A percentile compares a stretch with the other conserved stretches of the same genome.
Conservation (phyloP, 2,888 invertebrate species). For the Acrobasis consociella region DNA sequence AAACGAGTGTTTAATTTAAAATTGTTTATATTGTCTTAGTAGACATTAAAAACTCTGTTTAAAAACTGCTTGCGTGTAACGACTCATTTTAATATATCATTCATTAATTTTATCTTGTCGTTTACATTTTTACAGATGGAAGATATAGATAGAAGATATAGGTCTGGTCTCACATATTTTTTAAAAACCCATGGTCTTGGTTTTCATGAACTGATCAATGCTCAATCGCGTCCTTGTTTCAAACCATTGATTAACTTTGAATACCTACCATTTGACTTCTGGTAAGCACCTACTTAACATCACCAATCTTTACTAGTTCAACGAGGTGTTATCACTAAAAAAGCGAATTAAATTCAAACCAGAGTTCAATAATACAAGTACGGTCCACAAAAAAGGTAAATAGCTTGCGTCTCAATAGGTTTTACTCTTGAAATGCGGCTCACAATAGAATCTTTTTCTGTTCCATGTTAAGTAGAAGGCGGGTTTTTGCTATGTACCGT, state of each 20-base stretch:
- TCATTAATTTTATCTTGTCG: too few species aligned
- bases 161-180: too few species aligned
- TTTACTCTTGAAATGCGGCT: conserved; percentile 69
- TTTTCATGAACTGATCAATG: too few species aligned
- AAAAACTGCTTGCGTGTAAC: too few species aligned
- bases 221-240: too few species aligned
- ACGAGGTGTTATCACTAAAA: conserved; percentile 30
- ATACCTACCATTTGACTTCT: background rate
- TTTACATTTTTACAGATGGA: too few species aligned
- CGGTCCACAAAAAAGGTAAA: conserved; percentile 70
- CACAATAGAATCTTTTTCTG: conserved; percentile 76
- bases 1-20: too few species aligned
- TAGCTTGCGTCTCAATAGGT: conserved; percentile 69
- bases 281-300: background rate
- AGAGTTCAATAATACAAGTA: conserved; percentile 51
- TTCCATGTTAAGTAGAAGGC: conserved; percentile 70
- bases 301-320: background rate
- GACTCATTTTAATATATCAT: too few species aligned
- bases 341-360: conserved; percentile 36
- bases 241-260: background rate
- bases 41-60: too few species aligned
- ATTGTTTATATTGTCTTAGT: too few species aligned
- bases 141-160: too few species aligned
- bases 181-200: too few species aligned
- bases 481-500: conserved; percentile 61